Evolutionary conservation across 2,113 vertebrate genomes (phyloP).

Genomic region (Crotophaga sulcirostris): DNA sequence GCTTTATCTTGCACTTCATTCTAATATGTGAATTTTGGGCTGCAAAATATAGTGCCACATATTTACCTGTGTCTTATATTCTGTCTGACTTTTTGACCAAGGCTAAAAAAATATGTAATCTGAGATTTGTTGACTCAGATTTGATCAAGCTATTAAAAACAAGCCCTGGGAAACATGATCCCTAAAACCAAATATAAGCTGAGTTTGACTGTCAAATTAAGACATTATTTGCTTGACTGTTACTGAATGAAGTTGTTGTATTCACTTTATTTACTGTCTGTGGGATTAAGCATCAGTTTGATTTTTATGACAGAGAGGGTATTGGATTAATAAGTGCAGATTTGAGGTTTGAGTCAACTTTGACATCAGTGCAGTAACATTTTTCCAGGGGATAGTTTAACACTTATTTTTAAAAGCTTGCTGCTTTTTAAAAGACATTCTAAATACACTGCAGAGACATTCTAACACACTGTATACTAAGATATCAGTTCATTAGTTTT

Average conservation of each 20-base stretch:
- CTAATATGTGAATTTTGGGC: background rate
- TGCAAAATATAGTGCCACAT: background rate
- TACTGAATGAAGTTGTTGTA: background rate
- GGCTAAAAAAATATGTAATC: slow-evolving; percentile 55
- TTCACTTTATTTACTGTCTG: background rate
- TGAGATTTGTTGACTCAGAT: slow-evolving; percentile 43
- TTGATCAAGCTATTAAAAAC: slow-evolving; percentile 67
- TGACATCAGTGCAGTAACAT: slow-evolving; percentile 5
- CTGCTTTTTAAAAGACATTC: slow-evolving; percentile 52
- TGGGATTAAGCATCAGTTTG: background rate
- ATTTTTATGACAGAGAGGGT: slow-evolving; percentile 18
- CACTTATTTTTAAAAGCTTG: slow-evolving; percentile 73
- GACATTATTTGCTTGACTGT: background rate
- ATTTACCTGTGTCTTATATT: slow-evolving; percentile 42
- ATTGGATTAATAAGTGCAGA: slow-evolving; percentile 50
- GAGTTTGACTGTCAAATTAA: slow-evolving; percentile 20
- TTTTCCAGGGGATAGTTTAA: slow-evolving; percentile 52
- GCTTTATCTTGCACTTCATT: background rate
- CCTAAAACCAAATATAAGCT: slow-evolving; percentile 22
- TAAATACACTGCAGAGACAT: slow-evolving; percentile 67
- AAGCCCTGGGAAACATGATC: slow-evolving; percentile 34
- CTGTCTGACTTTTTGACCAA: slow-evolving; percentile 48
- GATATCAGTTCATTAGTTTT: slow-evolving; percentile 67
- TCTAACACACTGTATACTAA: slow-evolving; percentile 52
- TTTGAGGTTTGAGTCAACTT: slow-evolving; percentile 59